phyloP scores from a whole-genome alignment of 1,140 invertebrate genomes.

The Drosophila pseudoananassae region DNA sequence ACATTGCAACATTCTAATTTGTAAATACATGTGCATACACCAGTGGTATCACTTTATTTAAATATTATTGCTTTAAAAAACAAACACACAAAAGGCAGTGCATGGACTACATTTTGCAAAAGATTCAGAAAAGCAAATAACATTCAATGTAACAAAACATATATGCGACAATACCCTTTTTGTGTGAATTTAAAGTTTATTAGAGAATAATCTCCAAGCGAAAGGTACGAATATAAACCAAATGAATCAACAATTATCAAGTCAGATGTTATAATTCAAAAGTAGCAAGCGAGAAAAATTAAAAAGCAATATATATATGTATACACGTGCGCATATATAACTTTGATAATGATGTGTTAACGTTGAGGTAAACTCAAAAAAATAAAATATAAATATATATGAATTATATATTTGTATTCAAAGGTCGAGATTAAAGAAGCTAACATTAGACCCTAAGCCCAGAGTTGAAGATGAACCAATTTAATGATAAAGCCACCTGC shows the following conservation, averaged over 20 bases:
- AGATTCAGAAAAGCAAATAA: slow-evolving; percentile 11
- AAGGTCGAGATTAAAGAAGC: slow-evolving; percentile 24
- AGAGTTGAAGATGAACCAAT: slow-evolving; percentile 61
- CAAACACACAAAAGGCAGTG: slow-evolving; percentile 38
- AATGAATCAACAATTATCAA: slow-evolving; percentile 33
- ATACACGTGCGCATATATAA: slow-evolving; percentile 35
- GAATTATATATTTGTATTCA: slow-evolving; percentile 37
- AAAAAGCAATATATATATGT: slow-evolving; percentile 44
- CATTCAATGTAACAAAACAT: slow-evolving; percentile 31
- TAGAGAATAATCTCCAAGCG: slow-evolving; percentile 24
- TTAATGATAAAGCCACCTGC: slow-evolving; percentile 25
- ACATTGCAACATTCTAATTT: slow-evolving; percentile 39
- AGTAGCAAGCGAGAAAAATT: slow-evolving; percentile 23
- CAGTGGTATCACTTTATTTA: slow-evolving; percentile 3
- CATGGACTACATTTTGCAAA: slow-evolving; percentile 30
- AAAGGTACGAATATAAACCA: slow-evolving; percentile 28
- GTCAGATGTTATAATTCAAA: slow-evolving; percentile 24
- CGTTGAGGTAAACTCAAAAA: slow-evolving; percentile 37
- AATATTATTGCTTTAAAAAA: slow-evolving; percentile 9
- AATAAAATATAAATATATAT: slow-evolving; percentile 22
- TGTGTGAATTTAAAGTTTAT: slow-evolving; percentile 45
- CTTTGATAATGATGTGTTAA: slow-evolving; percentile 49
- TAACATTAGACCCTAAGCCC: slow-evolving; percentile 60
- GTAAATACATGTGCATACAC: slow-evolving; percentile 39
- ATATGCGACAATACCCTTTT: slow-evolving; percentile 65